Percentiles rank a stretch among this genome's conserved stretches.
phyloP scores from a whole-genome alignment of 2,113 vertebrate species.

The Tylochromis polylepis region DNA sequence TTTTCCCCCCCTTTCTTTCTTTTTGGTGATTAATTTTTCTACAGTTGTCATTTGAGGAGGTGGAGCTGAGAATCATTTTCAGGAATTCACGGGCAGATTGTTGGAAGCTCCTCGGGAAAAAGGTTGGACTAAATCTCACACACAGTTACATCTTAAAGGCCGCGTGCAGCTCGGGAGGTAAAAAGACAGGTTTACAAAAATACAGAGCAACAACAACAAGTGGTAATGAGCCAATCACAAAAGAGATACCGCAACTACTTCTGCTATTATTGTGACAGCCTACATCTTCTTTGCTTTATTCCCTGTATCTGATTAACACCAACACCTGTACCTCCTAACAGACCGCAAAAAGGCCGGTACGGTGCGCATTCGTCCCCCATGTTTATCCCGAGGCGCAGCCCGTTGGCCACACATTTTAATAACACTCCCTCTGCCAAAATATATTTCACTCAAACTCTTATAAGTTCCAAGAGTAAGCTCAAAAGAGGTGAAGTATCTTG shows the following conservation, averaged over 20 bases:
- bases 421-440: constrained; percentile 29
- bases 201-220: constrained; percentile 3
- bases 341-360: neutral
- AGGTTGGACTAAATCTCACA: neutral
- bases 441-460: constrained; percentile 26
- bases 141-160: neutral
- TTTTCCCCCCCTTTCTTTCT: neutral
- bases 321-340: neutral
- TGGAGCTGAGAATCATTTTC: neutral
- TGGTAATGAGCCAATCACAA: neutral
- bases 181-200: constrained; percentile 2
- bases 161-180: neutral
- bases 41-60: constrained; percentile 9
- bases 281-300: neutral
- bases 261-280: neutral
- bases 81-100: neutral
- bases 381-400: constrained; percentile 18
- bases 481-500: constrained; percentile 58
- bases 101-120: neutral
- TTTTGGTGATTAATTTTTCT: neutral
- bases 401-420: constrained; percentile 25
- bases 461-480: constrained; percentile 43
- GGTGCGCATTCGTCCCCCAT: constrained; percentile 2
- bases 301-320: neutral
- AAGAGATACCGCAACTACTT: neutral